phyloP scores from a whole-genome alignment of 2,888 invertebrate genomes.

The Formica aserva region DNA sequence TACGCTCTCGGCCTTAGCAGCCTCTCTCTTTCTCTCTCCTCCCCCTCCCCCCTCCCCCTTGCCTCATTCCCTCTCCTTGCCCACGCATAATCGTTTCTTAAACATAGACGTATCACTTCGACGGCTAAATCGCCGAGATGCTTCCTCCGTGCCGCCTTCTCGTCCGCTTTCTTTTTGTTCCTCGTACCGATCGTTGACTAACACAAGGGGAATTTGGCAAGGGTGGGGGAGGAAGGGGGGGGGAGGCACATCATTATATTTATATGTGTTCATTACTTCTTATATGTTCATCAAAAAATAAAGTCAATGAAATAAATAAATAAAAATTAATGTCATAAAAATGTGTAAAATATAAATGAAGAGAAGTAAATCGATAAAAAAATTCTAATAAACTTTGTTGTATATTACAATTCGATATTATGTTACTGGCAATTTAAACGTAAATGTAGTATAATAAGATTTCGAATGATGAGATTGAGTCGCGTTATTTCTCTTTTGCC shows the following conservation, averaged over 20 bases:
- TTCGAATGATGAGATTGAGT: background rate
- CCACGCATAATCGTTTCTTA: conserved; percentile 70
- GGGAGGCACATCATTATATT: background rate
- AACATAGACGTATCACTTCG: conserved; percentile 68
- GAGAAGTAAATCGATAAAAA: background rate
- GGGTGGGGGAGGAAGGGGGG: background rate
- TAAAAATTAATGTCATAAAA: background rate
- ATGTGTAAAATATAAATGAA: background rate
- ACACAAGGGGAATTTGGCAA: background rate
- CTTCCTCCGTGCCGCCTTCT: conserved; percentile 58
- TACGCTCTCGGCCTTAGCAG: conserved; percentile 56
- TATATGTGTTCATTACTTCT: background rate
- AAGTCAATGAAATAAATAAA: background rate
- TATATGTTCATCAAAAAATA: background rate
- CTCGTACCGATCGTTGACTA: background rate
- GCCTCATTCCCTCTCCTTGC: conserved; percentile 5
- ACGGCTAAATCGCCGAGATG: conserved; percentile 72
- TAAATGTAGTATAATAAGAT: background rate
- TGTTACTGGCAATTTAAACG: background rate
- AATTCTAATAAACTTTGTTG: background rate
- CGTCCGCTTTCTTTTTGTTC: conserved; percentile 56
- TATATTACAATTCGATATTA: background rate
- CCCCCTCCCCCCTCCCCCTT: too few relatives aligned
- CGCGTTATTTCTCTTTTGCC: background rate
- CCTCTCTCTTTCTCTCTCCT: background rate